phyloP scores from a whole-genome alignment of 1,140 invertebrate genomes.

The Temnothorax longispinosus region DNA sequence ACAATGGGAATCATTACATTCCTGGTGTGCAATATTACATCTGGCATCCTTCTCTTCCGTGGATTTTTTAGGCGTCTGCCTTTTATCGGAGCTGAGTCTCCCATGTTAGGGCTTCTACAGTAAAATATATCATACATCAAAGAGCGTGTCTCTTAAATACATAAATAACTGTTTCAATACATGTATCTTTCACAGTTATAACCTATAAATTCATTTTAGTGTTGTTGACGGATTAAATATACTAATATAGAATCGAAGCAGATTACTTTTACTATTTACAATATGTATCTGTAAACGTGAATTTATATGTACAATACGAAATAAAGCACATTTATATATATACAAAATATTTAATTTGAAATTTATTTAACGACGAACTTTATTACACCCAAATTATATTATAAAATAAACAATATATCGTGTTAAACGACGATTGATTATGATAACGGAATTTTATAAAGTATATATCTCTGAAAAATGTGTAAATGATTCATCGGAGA shows the following conservation, averaged over 20 bases:
- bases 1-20: constrained; percentile 2
- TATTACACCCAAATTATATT: not conserved
- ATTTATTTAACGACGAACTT: not conserved
- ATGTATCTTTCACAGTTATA: not conserved
- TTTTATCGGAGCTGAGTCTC: not conserved
- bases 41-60: constrained; percentile 13
- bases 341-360: not conserved
- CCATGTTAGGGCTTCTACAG: not conserved
- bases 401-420: too few species aligned
- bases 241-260: not conserved
- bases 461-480: not conserved
- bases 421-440: not conserved
- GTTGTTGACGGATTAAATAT: not conserved
- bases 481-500: not conserved
- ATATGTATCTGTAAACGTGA: not conserved
- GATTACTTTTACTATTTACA: not conserved
- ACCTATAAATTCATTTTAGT: constrained; percentile 9
- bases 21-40: not conserved
- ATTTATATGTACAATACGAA: not conserved
- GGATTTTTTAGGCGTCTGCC: not conserved
- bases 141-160: too few species aligned
- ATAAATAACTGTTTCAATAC: not conserved
- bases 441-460: not conserved
- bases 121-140: constrained; percentile 1
- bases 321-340: not conserved